Percentiles rank a stretch among this genome's conserved stretches.
These are phyloP conservation scores for Podarcis raffonei DNA, from an alignment of 2,113 vertebrate genomes.

Conservation along the genomic window DNA sequence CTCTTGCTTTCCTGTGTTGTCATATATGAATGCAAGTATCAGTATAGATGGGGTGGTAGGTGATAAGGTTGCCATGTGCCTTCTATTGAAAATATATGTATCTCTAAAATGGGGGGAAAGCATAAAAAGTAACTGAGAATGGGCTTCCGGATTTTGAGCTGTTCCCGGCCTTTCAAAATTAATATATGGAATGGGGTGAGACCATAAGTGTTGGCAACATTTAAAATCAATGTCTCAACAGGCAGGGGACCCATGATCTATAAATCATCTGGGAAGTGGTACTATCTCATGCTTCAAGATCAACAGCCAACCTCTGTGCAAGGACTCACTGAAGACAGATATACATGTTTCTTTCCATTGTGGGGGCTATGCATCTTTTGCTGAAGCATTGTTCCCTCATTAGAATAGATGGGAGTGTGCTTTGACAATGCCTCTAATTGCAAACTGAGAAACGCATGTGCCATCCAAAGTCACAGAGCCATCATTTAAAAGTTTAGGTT, in stretches of 20 bases:
- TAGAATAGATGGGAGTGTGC: background rate
- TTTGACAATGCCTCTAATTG: background rate
- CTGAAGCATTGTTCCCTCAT: background rate
- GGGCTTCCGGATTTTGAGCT: background rate
- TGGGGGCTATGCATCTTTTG: background rate
- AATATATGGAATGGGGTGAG: background rate
- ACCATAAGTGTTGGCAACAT: background rate
- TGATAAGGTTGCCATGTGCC: background rate
- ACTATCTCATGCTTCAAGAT: background rate
- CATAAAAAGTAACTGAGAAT: background rate
- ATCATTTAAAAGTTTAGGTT: background rate
- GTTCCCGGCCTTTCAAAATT: rapidly evolving
- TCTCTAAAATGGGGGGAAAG: background rate
- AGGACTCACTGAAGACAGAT: background rate
- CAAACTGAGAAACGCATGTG: background rate
- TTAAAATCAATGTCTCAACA: background rate
- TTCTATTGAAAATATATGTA: background rate
- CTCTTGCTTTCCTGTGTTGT: slow-evolving; percentile 20
- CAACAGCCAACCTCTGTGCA: background rate
- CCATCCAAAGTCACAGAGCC: background rate
- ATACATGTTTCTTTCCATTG: background rate
- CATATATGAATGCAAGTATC: slow-evolving; percentile 18
- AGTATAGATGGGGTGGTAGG: background rate
- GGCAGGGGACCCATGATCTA: background rate
- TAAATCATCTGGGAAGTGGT: background rate